phyloP scores from a whole-genome alignment of 2,888 invertebrate genomes.

The Nomada fabriciana region DNA sequence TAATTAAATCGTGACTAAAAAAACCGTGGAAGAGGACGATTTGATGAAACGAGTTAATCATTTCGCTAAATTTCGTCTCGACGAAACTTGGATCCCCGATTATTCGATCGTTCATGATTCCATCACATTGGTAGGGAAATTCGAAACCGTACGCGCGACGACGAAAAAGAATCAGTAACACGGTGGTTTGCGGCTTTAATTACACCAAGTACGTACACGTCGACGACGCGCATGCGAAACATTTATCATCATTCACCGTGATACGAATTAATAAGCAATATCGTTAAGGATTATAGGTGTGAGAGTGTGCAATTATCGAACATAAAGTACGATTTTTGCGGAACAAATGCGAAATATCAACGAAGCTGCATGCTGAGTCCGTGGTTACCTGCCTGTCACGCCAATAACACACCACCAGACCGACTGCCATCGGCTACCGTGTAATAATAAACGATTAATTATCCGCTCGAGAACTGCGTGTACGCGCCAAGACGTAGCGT shows the following conservation, averaged over 20 bases:
- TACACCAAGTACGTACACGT: not conserved
- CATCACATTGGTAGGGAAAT: not conserved
- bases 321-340: conserved; percentile 53
- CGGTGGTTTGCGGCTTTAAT: conserved; percentile 28
- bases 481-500: not conserved
- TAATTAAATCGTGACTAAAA: conserved; percentile 70
- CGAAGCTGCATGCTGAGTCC: not conserved
- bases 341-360: conserved; percentile 35
- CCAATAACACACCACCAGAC: conserved; percentile 15
- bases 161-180: not conserved
- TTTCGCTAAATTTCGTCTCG: too few species aligned
- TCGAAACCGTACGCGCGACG: not conserved
- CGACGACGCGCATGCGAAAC: conserved; percentile 31
- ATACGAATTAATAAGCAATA: conserved; percentile 52
- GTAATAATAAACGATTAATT: conserved; percentile 60
- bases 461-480: conserved; percentile 22
- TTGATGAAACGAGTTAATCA: not conserved
- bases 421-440: conserved; percentile 51
- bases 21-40: conserved; percentile 21
- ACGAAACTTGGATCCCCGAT: too few species aligned
- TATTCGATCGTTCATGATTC: not conserved
- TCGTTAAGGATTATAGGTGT: conserved; percentile 34
- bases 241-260: conserved; percentile 40
- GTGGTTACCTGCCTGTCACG: conserved; percentile 15
- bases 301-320: conserved; percentile 50